Evolutionary conservation across 2,113 vertebrate genomes (phyloP).

Genomic region (Bubo bubo): DNA sequence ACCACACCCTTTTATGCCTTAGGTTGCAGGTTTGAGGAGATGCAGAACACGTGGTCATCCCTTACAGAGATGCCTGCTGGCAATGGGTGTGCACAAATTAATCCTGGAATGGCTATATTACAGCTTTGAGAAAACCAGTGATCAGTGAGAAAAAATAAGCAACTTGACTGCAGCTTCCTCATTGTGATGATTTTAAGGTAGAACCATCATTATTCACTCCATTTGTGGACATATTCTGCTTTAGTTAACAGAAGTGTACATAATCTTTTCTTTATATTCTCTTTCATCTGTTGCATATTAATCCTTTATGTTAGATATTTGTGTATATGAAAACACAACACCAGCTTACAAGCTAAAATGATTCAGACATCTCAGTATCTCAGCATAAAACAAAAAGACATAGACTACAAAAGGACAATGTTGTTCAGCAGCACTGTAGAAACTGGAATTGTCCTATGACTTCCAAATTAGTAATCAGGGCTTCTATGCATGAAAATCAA

Average conservation of each 20-base stretch:
- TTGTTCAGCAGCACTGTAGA: neutral
- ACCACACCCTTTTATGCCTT: neutral
- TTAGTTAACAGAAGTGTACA: neutral
- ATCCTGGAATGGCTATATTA: neutral
- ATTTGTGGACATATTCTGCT: neutral
- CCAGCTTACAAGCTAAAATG: neutral
- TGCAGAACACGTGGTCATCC: neutral
- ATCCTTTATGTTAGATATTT: neutral
- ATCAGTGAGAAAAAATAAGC: neutral
- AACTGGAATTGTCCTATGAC: neutral
- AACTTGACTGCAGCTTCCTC: neutral
- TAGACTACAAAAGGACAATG: neutral
- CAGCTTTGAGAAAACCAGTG: neutral
- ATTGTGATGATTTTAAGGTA: neutral
- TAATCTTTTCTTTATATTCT: neutral
- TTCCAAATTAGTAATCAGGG: neutral
- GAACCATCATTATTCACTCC: neutral
- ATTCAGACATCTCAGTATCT: neutral
- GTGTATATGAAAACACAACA: neutral
- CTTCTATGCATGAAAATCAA: neutral
- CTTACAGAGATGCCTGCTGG: neutral
- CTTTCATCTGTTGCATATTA: neutral
- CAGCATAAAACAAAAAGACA: neutral
- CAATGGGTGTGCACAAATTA: neutral
- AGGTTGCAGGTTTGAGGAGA: neutral